Evolutionary conservation across 2,797 vertebrate genomes (phyloP).

Genomic region (Squalus acanthias): DNA sequence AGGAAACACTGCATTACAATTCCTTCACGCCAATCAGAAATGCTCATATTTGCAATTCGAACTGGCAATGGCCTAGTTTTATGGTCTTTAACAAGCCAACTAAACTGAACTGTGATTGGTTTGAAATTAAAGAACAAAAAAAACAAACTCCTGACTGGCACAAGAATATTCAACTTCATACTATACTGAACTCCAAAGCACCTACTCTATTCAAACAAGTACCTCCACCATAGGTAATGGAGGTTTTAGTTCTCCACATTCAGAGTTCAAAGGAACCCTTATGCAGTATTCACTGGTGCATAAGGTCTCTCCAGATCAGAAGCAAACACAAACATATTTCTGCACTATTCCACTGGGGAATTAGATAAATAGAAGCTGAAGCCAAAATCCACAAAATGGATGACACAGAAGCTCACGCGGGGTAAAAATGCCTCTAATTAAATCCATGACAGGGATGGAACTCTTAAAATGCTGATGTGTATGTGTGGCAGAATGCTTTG

Average conservation of each 20-base stretch:
- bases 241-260: background rate
- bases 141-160: background rate
- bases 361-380: background rate
- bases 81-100: background rate
- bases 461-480: background rate
- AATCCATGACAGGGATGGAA: background rate
- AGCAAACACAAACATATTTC: background rate
- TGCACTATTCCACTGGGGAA: background rate
- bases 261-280: background rate
- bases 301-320: background rate
- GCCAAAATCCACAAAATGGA: background rate
- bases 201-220: background rate
- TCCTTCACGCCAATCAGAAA: background rate
- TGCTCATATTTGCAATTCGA: background rate
- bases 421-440: background rate
- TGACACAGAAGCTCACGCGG: background rate
- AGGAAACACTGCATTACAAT: background rate
- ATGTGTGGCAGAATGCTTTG: background rate
- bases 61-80: background rate
- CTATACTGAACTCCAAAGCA: background rate
- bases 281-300: background rate
- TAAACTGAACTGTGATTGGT: background rate
- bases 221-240: background rate
- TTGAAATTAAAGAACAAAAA: background rate
- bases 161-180: background rate